Conservation (phyloP, 2,888 invertebrate genomes). For the Caradrina clavipalpis region DNA sequence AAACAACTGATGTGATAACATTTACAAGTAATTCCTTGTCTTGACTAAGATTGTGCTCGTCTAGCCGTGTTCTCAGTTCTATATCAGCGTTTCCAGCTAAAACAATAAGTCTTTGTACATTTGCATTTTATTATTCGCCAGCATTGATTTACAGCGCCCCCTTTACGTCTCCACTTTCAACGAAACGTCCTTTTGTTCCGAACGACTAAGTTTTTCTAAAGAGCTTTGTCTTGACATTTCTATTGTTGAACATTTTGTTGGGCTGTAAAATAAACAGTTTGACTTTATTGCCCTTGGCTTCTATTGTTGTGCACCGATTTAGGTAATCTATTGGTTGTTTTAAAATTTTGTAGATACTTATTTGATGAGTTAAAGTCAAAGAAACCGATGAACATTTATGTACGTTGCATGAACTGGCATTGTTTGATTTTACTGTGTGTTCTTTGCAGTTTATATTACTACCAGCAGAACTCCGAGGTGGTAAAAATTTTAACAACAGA, state of each 20-base stretch:
- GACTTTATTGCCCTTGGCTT: slow-evolving; percentile 77
- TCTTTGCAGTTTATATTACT: slow-evolving; percentile 26
- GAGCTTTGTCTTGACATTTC: slow-evolving; percentile 84
- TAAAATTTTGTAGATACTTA: slow-evolving; percentile 41
- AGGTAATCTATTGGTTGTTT: slow-evolving; percentile 67
- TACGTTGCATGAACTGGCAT: slow-evolving; percentile 8
- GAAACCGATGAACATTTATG: slow-evolving; percentile 20
- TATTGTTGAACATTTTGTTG: slow-evolving; percentile 78
- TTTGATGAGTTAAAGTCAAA: slow-evolving; percentile 41
- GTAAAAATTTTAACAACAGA: slow-evolving; percentile 19
- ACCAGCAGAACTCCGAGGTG: background rate
- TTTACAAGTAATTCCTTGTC: slow-evolving; percentile 45
- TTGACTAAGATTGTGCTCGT: slow-evolving; percentile 37
- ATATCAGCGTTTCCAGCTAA: slow-evolving; percentile 59
- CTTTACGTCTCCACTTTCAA: slow-evolving; percentile 74
- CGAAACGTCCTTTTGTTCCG: slow-evolving; percentile 85
- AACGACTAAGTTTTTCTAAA: slow-evolving; percentile 83
- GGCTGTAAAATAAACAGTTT: slow-evolving; percentile 85
- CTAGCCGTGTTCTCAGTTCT: slow-evolving; percentile 39
- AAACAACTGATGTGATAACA: slow-evolving; percentile 43
- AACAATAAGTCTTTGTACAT: slow-evolving; percentile 61
- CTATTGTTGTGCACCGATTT: slow-evolving; percentile 75
- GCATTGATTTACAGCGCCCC: slow-evolving; percentile 81
- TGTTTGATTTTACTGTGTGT: slow-evolving; percentile 25
- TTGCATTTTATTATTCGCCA: slow-evolving; percentile 79